Conservation (phyloP, 2,797 vertebrate species). For the Halcyon badia region DNA sequence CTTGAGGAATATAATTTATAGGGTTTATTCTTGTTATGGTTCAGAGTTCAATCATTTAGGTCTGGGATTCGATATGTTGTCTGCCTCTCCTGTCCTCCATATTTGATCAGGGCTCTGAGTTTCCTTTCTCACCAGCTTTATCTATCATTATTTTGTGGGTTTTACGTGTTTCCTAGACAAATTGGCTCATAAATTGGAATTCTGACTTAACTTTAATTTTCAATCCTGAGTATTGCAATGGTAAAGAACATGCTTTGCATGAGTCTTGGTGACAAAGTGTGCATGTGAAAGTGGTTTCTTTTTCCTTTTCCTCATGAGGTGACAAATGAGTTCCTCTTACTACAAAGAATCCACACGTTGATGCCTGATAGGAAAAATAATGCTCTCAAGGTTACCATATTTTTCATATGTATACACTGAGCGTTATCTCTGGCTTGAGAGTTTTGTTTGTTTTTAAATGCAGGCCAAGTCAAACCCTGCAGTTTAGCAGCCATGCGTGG, state of each 20-base stretch:
- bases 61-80: background rate
- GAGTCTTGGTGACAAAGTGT: background rate
- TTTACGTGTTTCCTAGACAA: background rate
- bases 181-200: background rate
- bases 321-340: background rate
- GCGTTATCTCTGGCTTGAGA: conserved; percentile 55
- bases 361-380: conserved; percentile 1
- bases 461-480: conserved; percentile 21
- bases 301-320: background rate
- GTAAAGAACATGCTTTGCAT: background rate
- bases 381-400: background rate
- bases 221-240: background rate
- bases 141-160: background rate
- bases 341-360: background rate
- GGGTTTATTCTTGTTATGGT: background rate
- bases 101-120: background rate
- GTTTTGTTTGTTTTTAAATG: conserved; percentile 34
- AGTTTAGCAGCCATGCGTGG: conserved; percentile 2
- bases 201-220: background rate
- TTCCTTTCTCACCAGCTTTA: background rate
- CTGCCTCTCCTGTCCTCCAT: background rate
- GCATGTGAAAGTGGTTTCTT: fast-evolving
- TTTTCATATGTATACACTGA: conserved; percentile 6
- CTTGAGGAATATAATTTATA: background rate
- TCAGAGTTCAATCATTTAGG: background rate